Evolutionary conservation across 2,797 vertebrate genomes (phyloP).

Genomic region (Scarus forsteni): DNA sequence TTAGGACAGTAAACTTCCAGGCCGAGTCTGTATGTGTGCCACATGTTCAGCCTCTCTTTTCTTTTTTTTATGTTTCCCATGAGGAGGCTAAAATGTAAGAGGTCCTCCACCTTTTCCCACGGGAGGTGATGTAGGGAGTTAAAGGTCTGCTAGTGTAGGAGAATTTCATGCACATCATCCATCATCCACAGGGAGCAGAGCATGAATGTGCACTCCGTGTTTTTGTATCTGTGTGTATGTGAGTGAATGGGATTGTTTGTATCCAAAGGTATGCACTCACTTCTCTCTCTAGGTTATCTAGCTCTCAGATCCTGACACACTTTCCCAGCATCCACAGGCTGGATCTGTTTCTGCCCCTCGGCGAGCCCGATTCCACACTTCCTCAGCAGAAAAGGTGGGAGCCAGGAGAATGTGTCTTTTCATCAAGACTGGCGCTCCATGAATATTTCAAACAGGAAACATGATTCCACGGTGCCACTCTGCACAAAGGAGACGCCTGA

Average conservation of each 20-base stretch:
- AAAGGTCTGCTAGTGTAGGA: conserved; percentile 56
- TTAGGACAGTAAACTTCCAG: conserved; percentile 77
- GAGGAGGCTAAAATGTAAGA: conserved; percentile 76
- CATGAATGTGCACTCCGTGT: conserved; percentile 37
- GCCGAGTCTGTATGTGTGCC: conserved; percentile 60
- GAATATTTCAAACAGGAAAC: conserved; percentile 74
- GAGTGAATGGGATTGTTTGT: conserved; percentile 15
- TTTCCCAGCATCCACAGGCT: conserved; percentile 58
- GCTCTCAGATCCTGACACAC: conserved; percentile 53
- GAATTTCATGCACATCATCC: conserved; percentile 75
- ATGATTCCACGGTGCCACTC: conserved; percentile 66
- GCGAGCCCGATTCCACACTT: conserved; percentile 57
- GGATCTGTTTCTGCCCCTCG: conserved; percentile 69
- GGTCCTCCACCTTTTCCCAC: conserved; percentile 69
- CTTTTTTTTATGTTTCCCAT: conserved; percentile 51
- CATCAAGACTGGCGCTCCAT: conserved; percentile 65
- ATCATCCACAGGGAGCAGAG: conserved; percentile 67
- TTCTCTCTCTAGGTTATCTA: conserved; percentile 56
- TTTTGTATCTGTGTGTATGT: conserved; percentile 8
- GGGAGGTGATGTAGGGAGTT: conserved; percentile 58
- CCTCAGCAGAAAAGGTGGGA: conserved; percentile 63
- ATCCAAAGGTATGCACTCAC: conserved; percentile 47
- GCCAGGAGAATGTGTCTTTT: conserved; percentile 72
- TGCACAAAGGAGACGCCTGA: conserved; percentile 69
- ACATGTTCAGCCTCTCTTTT: conserved; percentile 65